Percentiles rank a stretch among this genome's conserved stretches.
phyloP scores from a whole-genome alignment of 2,888 invertebrate genomes.

The Ormyrus nitidulus region DNA sequence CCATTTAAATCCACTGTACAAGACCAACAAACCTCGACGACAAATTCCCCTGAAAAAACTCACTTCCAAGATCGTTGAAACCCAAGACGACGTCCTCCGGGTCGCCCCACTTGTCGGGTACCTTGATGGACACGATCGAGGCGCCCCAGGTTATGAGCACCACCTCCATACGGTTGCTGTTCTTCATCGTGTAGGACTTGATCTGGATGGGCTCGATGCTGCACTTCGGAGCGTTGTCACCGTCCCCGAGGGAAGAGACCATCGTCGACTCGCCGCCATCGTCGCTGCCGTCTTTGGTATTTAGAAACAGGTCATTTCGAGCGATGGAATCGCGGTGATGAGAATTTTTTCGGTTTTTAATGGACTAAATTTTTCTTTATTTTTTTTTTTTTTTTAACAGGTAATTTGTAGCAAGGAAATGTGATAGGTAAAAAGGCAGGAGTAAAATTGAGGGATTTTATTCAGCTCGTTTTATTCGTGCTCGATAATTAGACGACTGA shows the following conservation, averaged over 20 bases:
- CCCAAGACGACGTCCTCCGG: constrained; percentile 87
- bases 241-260: constrained; percentile 6
- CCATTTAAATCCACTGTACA: too few species aligned
- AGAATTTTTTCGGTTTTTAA: too few species aligned
- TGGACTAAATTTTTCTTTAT: too few species aligned
- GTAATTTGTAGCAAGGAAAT: too few species aligned
- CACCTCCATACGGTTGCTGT: constrained; percentile 81
- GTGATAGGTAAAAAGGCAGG: too few species aligned
- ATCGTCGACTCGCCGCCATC: background rate
- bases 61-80: constrained; percentile 87
- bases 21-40: too few species aligned
- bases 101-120: constrained; percentile 84
- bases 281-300: background rate
- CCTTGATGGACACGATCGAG: constrained; percentile 84
- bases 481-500: background rate
- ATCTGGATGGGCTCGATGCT: constrained; percentile 49
- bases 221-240: constrained; percentile 20
- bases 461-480: background rate
- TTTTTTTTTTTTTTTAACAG: too few species aligned
- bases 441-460: background rate
- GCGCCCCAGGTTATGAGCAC: constrained; percentile 87
- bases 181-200: constrained; percentile 79
- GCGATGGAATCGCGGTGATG: too few species aligned
- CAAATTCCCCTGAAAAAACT: constrained; percentile 53
- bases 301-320: too few species aligned